Evolutionary conservation across 2,888 invertebrate species (phyloP), one percentile per base, ranked within the genome.

Genomic region (Dolomedes plantarius): DNA sequence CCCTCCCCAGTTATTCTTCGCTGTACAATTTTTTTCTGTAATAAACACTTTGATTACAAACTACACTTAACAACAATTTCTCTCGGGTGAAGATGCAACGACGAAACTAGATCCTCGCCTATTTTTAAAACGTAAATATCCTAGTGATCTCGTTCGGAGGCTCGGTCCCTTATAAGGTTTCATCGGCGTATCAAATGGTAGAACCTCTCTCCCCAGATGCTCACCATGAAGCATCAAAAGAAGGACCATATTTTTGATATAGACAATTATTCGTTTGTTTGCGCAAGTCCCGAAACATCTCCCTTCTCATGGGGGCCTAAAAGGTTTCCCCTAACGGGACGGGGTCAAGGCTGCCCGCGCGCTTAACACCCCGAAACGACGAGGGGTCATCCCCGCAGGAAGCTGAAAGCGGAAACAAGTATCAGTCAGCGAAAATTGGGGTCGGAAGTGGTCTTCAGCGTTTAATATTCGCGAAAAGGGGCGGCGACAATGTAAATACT

Each of bases 311-410:
- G 5, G 19, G 56, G 56, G 56, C 56, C 23, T 16, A 56, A 23
- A 56, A 23, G 56, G 56, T 3, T 23, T 11, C 23, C 56, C 56
- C 56, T 56, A 56, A 56, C 56, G 56, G 56, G 56, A 56, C 56
- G 56, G 32, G 67, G 67, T 67, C 67, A 67, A 67, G 67, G 67
- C 67, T 67, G 67, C 36, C 67, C 67, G n/a, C 67, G n/a, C 23
- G 67, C 23, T 3, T 56, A 23, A 6, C 19, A 1, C 56, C 23
- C 23, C 23, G 5, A 56, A 56, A 23, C 7, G 23, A 56, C 32
- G 46, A 73, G 80, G 69, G 82, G 82, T 82, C 82, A 82, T 76
- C 81, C 81, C 23, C 16, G 36, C 69, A 71, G 82, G 75, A 82
- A 74, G 67, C 65, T 29, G 36, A n/a, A 56, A 69, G 41, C 82